Conservation (phyloP, 2,797 vertebrate species). For the Dendrocincla tyrannina region DNA sequence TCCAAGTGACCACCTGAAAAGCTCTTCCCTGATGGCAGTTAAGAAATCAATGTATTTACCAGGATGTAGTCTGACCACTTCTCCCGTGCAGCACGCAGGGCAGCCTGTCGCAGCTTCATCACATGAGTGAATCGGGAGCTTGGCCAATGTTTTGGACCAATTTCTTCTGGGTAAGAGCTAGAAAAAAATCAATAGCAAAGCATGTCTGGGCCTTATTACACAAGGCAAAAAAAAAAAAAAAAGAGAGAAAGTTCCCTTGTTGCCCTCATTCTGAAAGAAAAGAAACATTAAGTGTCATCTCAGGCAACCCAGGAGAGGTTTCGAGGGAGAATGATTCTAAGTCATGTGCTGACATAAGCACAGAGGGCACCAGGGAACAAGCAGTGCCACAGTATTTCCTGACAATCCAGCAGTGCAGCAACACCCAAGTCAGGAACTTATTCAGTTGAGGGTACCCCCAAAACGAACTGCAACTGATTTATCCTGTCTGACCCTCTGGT, state of each 20-base stretch:
- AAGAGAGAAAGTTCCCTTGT: background rate
- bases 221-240: background rate
- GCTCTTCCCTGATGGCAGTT: background rate
- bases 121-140: slow-evolving; percentile 90
- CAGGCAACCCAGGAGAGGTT: slow-evolving; percentile 23
- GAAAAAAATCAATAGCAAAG: background rate
- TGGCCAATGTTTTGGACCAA: slow-evolving; percentile 95
- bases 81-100: slow-evolving; percentile 87
- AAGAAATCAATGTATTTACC: slow-evolving; percentile 73
- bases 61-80: slow-evolving; percentile 96
- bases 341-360: background rate
- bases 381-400: background rate
- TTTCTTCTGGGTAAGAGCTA: slow-evolving; percentile 93
- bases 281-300: slow-evolving; percentile 31
- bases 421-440: background rate
- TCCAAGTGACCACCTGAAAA: background rate
- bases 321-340: background rate
- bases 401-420: background rate
- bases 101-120: slow-evolving; percentile 94
- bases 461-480: background rate
- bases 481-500: background rate
- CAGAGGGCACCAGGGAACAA: background rate
- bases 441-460: background rate
- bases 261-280: background rate
- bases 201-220: background rate